Evolutionary conservation across 2,113 vertebrate species (phyloP).

Genomic region (Megaleporinus macrocephalus): DNA sequence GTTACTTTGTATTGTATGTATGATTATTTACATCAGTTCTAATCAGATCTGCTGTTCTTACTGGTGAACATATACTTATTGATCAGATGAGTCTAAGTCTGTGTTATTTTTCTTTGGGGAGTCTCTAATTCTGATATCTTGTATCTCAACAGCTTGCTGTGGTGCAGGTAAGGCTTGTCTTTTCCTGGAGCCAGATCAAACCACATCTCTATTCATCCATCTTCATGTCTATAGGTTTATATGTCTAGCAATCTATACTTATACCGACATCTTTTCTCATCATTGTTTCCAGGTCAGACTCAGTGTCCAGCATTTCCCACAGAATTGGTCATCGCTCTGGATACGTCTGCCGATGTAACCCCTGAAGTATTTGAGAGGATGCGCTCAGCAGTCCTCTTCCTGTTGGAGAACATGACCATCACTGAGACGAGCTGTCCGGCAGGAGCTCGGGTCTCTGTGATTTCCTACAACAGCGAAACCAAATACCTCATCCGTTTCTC

Average conservation of each 20-base stretch:
- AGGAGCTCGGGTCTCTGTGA: constrained; percentile 80
- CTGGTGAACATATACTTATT: no score
- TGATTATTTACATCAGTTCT: no score
- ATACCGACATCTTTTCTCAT: no score
- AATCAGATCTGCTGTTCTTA: no score
- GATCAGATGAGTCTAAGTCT: no score
- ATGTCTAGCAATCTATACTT: no score
- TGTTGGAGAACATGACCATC: constrained; percentile 78
- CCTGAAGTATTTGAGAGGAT: constrained; percentile 78
- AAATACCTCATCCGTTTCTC: constrained; percentile 84
- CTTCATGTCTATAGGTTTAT: no score
- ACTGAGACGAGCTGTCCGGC: constrained; percentile 85
- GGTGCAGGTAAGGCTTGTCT: constrained; percentile 63
- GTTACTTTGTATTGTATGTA: no score
- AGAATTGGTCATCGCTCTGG: constrained; percentile 86
- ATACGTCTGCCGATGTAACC: constrained; percentile 81
- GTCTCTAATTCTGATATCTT: constrained; percentile 16
- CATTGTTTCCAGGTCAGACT: constrained; percentile 59
- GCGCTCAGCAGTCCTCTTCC: constrained; percentile 70
- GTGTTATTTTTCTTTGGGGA: background rate
- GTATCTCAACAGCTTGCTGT: constrained; percentile 71
- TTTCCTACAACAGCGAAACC: constrained; percentile 76
- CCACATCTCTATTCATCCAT: no score
- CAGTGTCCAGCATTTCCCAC: constrained; percentile 83
- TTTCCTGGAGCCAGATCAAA: background rate